These are phyloP conservation scores for Microcebus tavaratra DNA, from an alignment of 2,113 vertebrate genomes.

Conservation along the genomic window DNA sequence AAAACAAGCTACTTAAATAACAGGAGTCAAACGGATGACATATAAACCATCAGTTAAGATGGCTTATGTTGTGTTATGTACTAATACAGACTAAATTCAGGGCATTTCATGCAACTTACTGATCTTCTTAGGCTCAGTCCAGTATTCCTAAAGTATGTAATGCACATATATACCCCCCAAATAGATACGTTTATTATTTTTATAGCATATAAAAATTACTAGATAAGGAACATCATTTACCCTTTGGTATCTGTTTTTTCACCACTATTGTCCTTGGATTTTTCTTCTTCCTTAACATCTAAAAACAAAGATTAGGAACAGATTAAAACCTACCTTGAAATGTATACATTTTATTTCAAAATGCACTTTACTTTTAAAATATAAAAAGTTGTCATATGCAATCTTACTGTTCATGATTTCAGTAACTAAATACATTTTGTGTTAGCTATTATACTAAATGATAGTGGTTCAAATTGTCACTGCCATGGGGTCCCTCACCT, in stretches of 20 bases:
- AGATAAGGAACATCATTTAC: slow-evolving; percentile 79
- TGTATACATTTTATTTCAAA: not conserved
- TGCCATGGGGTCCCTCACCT: not conserved
- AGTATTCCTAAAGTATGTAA: not conserved
- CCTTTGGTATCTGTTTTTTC: slow-evolving; percentile 93
- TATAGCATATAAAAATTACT: not conserved
- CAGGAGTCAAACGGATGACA: not conserved
- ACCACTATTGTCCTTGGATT: slow-evolving; percentile 89
- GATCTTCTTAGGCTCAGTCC: not conserved
- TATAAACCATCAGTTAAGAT: not conserved
- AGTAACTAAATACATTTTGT: not conserved
- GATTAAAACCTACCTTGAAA: slow-evolving; percentile 28
- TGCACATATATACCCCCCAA: not conserved
- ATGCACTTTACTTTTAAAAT: not conserved
- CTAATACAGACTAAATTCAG: not conserved
- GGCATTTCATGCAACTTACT: not conserved
- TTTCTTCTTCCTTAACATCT: slow-evolving; percentile 96
- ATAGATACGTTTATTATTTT: not conserved
- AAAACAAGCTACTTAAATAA: not conserved
- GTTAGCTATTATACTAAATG: not conserved
- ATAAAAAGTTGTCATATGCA: not conserved
- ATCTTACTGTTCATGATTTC: not conserved
- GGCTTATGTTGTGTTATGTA: not conserved
- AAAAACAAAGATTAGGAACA: slow-evolving; percentile 64
- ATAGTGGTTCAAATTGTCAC: not conserved